These are phyloP conservation scores for Dasyornis broadbenti DNA, from an alignment of 2,113 vertebrate species.

Conservation along the genomic window DNA sequence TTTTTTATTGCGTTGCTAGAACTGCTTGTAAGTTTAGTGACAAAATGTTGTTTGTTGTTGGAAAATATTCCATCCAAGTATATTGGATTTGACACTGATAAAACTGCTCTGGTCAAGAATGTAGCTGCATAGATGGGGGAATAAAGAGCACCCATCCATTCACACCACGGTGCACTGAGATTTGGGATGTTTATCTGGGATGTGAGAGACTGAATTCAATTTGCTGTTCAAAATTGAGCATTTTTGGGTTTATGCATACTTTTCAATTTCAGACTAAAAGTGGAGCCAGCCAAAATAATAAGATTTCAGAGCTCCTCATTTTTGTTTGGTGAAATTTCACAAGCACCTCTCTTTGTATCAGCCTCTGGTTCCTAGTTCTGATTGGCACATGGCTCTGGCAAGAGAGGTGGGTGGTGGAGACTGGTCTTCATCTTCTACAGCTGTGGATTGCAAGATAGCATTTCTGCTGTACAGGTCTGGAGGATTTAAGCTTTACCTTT, in stretches of 20 bases:
- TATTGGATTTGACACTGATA: not conserved
- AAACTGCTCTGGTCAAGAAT: not conserved
- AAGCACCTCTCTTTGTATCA: not conserved
- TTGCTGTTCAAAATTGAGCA: not conserved
- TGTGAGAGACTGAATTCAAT: not conserved
- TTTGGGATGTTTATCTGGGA: not conserved
- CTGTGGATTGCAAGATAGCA: not conserved
- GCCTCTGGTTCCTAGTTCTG: not conserved
- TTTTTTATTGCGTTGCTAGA: not conserved
- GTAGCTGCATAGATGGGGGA: not conserved
- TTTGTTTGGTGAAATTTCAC: not conserved
- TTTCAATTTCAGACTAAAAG: not conserved
- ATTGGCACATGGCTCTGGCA: not conserved
- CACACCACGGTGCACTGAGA: not conserved
- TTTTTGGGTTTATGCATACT: not conserved
- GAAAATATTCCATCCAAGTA: not conserved
- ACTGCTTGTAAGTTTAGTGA: not conserved
- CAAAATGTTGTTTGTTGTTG: not conserved
- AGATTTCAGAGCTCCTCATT: not conserved
- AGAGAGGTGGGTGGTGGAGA: not conserved
- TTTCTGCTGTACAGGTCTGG: not conserved
- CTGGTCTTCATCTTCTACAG: not conserved
- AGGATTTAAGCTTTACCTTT: not conserved
- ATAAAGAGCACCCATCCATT: not conserved
- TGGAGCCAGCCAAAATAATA: not conserved